Conservation (phyloP, 1,140 invertebrate genomes). For the Cotesia typhae region DNA sequence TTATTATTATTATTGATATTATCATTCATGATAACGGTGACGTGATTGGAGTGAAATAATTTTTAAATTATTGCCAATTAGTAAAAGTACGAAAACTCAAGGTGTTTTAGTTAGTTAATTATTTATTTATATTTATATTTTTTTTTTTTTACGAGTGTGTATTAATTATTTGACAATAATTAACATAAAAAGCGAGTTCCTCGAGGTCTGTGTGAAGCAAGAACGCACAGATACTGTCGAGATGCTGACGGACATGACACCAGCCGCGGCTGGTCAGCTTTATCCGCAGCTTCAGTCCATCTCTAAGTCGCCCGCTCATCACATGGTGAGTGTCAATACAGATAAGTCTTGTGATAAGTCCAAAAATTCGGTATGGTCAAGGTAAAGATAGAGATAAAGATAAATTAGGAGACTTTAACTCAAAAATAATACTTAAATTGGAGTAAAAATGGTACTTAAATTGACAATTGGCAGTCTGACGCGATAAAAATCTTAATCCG, state of each 20-base stretch:
- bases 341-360: too few species aligned
- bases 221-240: conserved; percentile 41
- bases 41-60: too few species aligned
- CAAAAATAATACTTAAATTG: background rate
- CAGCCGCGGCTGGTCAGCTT: conserved; percentile 64
- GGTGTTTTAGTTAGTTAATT: background rate
- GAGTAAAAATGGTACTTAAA: background rate
- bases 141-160: conserved; percentile 25
- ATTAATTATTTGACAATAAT: conserved; percentile 14
- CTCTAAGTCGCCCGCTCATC: conserved; percentile 62
- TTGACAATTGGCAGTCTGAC: conserved; percentile 5
- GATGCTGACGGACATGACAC: conserved; percentile 66
- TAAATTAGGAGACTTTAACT: background rate
- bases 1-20: too few species aligned
- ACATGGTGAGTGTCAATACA: conserved; percentile 60
- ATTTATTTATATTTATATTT: background rate
- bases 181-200: conserved; percentile 2
- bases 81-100: conserved; percentile 6
- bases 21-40: too few species aligned
- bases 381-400: background rate
- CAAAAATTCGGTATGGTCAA: background rate
- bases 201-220: too few species aligned
- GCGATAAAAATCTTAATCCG: conserved; percentile 52
- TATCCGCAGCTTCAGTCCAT: conserved; percentile 64
- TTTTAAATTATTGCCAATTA: too few species aligned